These are phyloP conservation scores for Sula dactylatra DNA, from an alignment of 2,113 vertebrate genomes.

Conservation along the genomic window DNA sequence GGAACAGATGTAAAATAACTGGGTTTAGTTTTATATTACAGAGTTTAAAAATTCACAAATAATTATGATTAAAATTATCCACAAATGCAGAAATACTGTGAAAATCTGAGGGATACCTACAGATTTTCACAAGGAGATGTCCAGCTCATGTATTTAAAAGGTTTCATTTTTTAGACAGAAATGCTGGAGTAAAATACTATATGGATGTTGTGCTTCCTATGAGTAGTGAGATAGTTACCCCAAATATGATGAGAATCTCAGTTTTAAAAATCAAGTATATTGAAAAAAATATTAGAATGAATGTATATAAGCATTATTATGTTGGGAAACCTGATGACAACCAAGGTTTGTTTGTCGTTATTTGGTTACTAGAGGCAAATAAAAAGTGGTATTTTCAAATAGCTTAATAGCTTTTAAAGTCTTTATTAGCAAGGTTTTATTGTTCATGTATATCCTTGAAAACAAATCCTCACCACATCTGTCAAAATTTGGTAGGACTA, in stretches of 20 bases:
- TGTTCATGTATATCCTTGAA: conserved; percentile 51
- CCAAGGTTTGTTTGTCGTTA: background rate
- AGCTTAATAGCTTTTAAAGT: conserved; percentile 19
- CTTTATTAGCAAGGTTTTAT: conserved; percentile 38
- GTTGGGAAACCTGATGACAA: background rate
- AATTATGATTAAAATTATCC: background rate
- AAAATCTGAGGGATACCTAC: background rate
- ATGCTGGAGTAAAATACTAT: background rate
- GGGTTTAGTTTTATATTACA: background rate
- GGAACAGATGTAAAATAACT: background rate
- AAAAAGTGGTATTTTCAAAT: background rate
- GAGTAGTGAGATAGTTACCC: background rate
- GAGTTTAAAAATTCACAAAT: background rate
- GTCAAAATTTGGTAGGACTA: conserved; percentile 72
- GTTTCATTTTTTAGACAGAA: background rate
- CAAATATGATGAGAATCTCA: background rate
- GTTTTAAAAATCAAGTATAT: background rate
- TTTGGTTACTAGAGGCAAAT: background rate
- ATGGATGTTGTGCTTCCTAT: background rate
- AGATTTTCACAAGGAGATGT: background rate
- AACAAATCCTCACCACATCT: conserved; percentile 70
- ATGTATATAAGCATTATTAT: background rate
- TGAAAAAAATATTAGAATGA: background rate
- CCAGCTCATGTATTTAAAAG: background rate
- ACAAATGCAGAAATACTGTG: background rate